Evolutionary conservation across 2,888 invertebrate species (phyloP).

Genomic region (Drosophila eohydei): DNA sequence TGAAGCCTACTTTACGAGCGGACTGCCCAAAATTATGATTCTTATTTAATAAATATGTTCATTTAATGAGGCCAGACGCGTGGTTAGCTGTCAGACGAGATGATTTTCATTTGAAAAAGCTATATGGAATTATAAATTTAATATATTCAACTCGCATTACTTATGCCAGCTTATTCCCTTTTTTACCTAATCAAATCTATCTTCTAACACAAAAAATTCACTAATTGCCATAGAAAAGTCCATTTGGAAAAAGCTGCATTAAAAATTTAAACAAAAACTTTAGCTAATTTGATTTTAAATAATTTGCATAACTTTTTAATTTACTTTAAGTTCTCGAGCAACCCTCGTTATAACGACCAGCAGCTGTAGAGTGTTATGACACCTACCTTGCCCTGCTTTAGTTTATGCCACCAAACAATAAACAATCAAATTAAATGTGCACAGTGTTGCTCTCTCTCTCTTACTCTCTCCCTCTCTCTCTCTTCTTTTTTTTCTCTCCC

Average conservation of each 20-base stretch:
- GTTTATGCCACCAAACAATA: conserved; percentile 39
- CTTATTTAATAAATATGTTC: conserved; percentile 11
- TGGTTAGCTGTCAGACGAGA: not conserved
- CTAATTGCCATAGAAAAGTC: conserved; percentile 1
- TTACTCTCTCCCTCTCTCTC: not conserved
- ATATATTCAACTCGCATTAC: not conserved
- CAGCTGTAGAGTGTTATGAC: conserved; percentile 38
- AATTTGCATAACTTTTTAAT: conserved; percentile 53
- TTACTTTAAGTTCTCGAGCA: conserved; percentile 24
- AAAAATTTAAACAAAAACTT: conserved; percentile 6
- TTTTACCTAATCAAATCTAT: not conserved
- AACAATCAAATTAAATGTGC: conserved; percentile 65
- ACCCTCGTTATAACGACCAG: conserved; percentile 14
- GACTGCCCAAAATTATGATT: conserved; percentile 22
- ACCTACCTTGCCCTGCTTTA: conserved; percentile 10
- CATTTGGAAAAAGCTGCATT: not conserved
- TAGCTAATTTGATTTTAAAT: conserved; percentile 18
- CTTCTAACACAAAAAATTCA: not conserved
- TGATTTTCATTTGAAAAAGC: not conserved
- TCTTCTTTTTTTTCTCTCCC: not conserved
- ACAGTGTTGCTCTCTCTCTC: conserved; percentile 22
- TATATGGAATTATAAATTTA: not conserved
- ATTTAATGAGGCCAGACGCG: conserved; percentile 10
- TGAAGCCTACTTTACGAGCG: conserved; percentile 27
- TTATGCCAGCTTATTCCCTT: not conserved